Evolutionary conservation across 2,113 vertebrate genomes (phyloP), one percentile per base, ranked within the genome.

Genomic region (Otocyon megalotis): DNA sequence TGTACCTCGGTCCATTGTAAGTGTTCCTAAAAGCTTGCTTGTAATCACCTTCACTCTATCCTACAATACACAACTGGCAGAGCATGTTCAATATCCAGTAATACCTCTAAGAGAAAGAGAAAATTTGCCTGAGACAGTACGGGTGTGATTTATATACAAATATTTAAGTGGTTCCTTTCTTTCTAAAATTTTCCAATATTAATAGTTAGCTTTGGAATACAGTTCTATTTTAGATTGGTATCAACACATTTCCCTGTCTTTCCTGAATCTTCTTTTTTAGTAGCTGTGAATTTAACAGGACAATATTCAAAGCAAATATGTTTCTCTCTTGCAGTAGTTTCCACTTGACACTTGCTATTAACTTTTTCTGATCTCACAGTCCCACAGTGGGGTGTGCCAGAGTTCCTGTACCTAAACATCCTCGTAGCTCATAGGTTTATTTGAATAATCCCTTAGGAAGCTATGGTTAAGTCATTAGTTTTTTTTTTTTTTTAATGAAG

Each of bases 251-350:
- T 63, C 48, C 35, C 63, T 77, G 4, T 95, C 32, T 32, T 12
- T 83, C 54, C 62, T 93, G 24, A 93, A 96, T 56, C 48, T 92
- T 67, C 32, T 77, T 60, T 92, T 77, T 60, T 92, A 80, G 71
- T 92, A 93, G 69, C 14, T 32, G 24, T 81, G 65, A 30, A n/a
- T 63, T 95, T 67, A 92, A 85, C 65, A 19, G 81, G 53, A 92
- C 30, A 81, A 19, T 43, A 89, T 69, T 85, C 58, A 89, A 81
- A 86, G 65, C 91, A 85, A 93, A 62, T 48, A 50, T 82, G 24
- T 85, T 88, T 84, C 76, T 96, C 14, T 89, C 28, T 26, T 85
- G 11, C 10, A 1, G 19, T 91, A 9, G 65, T 63, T 67, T 93
- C 62, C 87, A 32, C 69, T 43, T 88, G 48, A 58, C 28, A 71